Evolutionary conservation across 2,113 vertebrate species (phyloP), one percentile per base, ranked within the genome.

Genomic region (Lepisosteus oculatus): DNA sequence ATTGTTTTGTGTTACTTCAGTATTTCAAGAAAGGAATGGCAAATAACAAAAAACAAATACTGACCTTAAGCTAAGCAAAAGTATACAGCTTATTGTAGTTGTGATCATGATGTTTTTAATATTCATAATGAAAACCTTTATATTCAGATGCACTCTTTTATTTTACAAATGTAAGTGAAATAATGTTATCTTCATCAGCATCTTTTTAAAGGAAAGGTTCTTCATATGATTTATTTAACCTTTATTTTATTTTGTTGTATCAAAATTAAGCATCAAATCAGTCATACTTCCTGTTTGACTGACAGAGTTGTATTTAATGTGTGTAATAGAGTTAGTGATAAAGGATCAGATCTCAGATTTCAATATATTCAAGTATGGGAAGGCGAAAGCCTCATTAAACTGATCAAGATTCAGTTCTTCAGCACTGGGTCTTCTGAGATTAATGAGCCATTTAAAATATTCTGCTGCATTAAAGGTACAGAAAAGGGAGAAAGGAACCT

Each of bases 371-470:
- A n/a, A 13, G 12, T 64, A 64, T 64, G 8, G 17, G 5, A 64
- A 64, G 62, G 17, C 17, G 2, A 17, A 7, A 11, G 15, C 17
- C 62, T 64, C 62, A 64, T 64, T 64, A 51, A 64, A 15, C 17
- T 7, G 62, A 64, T 64, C 62, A 41, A 64, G 62, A 64, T 64
- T 64, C 62, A 64, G 9, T 43, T 64, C 2, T 17, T 64, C 62
- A 9, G 8, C 62, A 59, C 56, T 13, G 13, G 56, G 7, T 4
- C 56, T 12, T 12, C 56, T 4, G n/a, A 64, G 62, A 64, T n/a
- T 64, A 64, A 64, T 64, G 62, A 64, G 17, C n/a, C 62, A 42
- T 64, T 64, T 64, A 64, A 64, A 64, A 64, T 64, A 64, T 64
- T 64, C 62, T 7, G 62, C 17, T 9, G 42, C 62, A 64, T 64